phyloP scores from a whole-genome alignment of 1,140 invertebrate species.

The Diplogasteroides magnus region DNA sequence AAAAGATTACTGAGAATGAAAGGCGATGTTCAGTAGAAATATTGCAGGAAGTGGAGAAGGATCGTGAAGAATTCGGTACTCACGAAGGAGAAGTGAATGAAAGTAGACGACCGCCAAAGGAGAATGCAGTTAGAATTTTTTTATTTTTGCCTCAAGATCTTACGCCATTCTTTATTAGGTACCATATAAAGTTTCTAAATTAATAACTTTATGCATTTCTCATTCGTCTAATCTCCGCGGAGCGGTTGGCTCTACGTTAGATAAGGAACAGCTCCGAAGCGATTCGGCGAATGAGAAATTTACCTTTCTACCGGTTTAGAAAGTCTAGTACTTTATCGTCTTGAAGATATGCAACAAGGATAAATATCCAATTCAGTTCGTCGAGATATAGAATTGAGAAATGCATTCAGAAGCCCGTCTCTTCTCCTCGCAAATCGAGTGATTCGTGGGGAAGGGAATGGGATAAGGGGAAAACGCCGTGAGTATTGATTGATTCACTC shows the following conservation, averaged over 20 bases:
- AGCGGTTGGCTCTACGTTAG: too few relatives aligned
- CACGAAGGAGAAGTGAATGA: too few relatives aligned
- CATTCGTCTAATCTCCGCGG: too few relatives aligned
- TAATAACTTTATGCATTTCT: too few relatives aligned
- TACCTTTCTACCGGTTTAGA: neutral
- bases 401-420: neutral
- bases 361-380: neutral
- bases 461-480: conserved; percentile 32
- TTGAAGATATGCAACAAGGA: conserved; percentile 2
- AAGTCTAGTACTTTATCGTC: neutral
- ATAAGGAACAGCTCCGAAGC: conserved; percentile 2
- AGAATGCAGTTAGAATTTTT: conserved; percentile 8
- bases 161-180: neutral
- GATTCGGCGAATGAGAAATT: neutral
- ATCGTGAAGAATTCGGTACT: too few relatives aligned
- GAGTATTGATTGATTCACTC: conserved; percentile 1
- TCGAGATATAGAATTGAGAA: neutral
- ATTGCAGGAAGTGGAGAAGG: conserved; percentile 25
- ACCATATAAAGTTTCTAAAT: neutral
- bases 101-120: too few relatives aligned
- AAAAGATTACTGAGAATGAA: too few relatives aligned
- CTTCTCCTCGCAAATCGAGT: conserved; percentile 3
- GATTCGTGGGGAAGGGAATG: conserved; percentile 24
- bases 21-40: too few relatives aligned
- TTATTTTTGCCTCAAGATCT: conserved; percentile 9